Base-by-base conservation (phyloP, 2,797 vertebrate species). In the Arnoldichthys spilopterus region DNA sequence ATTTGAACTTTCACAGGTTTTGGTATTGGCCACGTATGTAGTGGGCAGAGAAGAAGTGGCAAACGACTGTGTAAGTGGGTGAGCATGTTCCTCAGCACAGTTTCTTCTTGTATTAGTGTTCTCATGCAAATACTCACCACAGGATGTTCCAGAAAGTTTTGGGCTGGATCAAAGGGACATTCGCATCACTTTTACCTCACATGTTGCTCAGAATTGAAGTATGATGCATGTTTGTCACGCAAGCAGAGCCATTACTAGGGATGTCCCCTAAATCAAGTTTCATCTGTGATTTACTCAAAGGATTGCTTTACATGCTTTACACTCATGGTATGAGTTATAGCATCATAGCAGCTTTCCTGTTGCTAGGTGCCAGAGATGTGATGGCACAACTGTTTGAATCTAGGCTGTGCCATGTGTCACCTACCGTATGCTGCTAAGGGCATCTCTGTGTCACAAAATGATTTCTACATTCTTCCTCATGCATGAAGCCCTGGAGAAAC, bases 41-140 rank as follows among this genome's bases (percentile, higher is more conserved):
- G 40, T 26, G 20, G 22, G 18, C 6, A 51, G 16, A 74, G 67
- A 40, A 61, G 18, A 77, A 74, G 56, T n/a, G n/a, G 3, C 68
- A 62, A 59, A 74, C 34, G 56, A 30, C 13, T 75, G 49, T 54
- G 22, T 4, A 32, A 34, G 63, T 8, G 45, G 16, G 7, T 32
- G 15, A 20, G 45, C 30, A 22, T 6, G 64, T 85, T 81, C 74
- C 64, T 77, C 61, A 75, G 68, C 69, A 40, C 47, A 37, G 26
- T 73, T 51, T 16, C 15, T 43, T 79, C 69, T 80, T 77, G 81
- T 80, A 20, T 59, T 62, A 62, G 56, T 61, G 61, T 67, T 47
- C 62, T 74, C 80, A 63, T 83, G 83, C 75, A 84, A 82, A 80
- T 63, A 56, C 26, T 68, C 28, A 85, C 84, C 58, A 4, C 82